Evolutionary conservation across 2,113 vertebrate genomes (phyloP).

Genomic region (Aegotheles bennettii): DNA sequence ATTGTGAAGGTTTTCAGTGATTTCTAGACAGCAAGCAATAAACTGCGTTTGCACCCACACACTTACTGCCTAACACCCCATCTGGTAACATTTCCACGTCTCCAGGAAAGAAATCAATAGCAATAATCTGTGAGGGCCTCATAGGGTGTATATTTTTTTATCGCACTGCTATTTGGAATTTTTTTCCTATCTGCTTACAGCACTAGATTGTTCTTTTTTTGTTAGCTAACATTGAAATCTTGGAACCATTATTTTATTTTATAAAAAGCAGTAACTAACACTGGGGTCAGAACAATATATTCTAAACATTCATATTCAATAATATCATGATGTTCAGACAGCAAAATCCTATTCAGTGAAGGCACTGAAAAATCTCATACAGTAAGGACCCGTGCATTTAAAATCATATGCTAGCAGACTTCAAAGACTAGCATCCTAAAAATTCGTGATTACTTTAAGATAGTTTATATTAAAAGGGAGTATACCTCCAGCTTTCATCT

Average conservation of each 20-base stretch:
- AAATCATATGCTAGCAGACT: conserved; percentile 33
- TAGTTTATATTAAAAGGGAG: conserved; percentile 32
- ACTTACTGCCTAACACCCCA: conserved; percentile 92
- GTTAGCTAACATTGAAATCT: conserved; percentile 63
- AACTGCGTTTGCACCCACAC: conserved; percentile 81
- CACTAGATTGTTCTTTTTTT: conserved; percentile 67
- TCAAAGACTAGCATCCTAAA: conserved; percentile 41
- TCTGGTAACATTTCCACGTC: conserved; percentile 96
- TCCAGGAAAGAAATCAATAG: conserved; percentile 97
- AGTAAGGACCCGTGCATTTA: conserved; percentile 18
- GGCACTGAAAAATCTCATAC: conserved; percentile 10
- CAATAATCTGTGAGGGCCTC: conserved; percentile 92
- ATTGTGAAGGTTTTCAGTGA: conserved; percentile 73
- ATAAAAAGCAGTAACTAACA: conserved; percentile 13
- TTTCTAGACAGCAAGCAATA: conserved; percentile 80
- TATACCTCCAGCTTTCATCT: conserved; percentile 35
- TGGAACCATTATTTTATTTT: conserved; percentile 47
- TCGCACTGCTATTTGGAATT: conserved; percentile 71
- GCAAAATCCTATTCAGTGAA: neutral
- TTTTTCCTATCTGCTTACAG: conserved; percentile 69
- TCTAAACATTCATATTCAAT: conserved; percentile 14
- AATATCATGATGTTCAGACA: neutral
- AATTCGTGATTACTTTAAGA: conserved; percentile 24
- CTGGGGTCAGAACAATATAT: conserved; percentile 41
- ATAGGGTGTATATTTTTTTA: conserved; percentile 78